A percentile compares a stretch with the other conserved stretches of the same genome.
These are phyloP conservation scores for Otolemur crassicaudatus DNA, from an alignment of 2,797 vertebrate species.

Conservation along the genomic window DNA sequence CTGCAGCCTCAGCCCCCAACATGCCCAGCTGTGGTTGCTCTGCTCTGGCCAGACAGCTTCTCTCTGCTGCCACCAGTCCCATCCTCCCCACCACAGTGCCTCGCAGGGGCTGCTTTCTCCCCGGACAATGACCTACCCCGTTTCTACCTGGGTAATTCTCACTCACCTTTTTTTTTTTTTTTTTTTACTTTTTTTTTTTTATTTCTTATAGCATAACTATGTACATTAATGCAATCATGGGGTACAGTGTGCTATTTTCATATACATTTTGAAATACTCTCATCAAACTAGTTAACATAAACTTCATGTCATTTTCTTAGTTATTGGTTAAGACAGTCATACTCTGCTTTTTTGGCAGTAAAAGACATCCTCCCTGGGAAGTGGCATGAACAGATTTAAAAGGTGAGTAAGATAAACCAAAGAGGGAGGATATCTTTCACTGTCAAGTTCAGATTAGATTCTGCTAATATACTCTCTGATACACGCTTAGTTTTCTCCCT, in stretches of 20 bases:
- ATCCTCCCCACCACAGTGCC: neutral
- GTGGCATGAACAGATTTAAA: no score
- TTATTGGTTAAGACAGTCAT: no score
- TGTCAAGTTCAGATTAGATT: neutral
- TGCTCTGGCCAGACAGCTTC: neutral
- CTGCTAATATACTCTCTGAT: neutral
- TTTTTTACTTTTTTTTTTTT: no score
- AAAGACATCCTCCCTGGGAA: no score
- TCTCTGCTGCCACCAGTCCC: neutral
- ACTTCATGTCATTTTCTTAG: no score
- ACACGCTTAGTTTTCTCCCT: neutral
- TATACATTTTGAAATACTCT: no score
- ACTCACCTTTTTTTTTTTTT: neutral
- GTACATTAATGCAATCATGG: no score
- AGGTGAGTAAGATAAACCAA: no score
- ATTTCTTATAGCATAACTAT: no score
- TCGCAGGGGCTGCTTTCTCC: neutral
- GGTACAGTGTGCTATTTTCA: no score
- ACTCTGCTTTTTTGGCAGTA: no score
- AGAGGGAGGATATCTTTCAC: neutral
- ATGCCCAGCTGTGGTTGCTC: neutral
- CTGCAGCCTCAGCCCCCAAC: rapidly evolving
- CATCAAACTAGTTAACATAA: no score
- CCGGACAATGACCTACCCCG: rapidly evolving
- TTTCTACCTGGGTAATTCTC: neutral